Conservation (phyloP, 2,888 invertebrate species). For the Leucophenga montana region DNA sequence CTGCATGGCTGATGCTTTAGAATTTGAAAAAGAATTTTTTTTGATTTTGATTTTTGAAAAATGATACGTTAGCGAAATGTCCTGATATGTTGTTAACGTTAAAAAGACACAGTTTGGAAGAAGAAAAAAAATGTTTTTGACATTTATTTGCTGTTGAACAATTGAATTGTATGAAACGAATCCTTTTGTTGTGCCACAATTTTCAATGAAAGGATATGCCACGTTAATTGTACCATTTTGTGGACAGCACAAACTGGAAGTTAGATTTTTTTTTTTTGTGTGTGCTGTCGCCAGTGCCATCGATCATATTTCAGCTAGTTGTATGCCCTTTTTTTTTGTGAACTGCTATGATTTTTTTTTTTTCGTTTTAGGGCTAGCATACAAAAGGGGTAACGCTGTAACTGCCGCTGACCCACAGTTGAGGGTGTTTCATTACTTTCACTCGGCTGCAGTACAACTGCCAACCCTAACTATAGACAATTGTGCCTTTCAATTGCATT, state of each 20-base stretch:
- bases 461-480: background rate
- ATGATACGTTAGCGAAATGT: slow-evolving; percentile 68
- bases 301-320: slow-evolving; percentile 63
- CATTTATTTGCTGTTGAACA: slow-evolving; percentile 67
- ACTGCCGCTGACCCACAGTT: slow-evolving; percentile 24
- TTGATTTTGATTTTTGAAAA: slow-evolving; percentile 55
- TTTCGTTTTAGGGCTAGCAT: slow-evolving; percentile 17
- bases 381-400: slow-evolving; percentile 15
- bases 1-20: too few species aligned
- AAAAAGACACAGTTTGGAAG: slow-evolving; percentile 24
- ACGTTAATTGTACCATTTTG: slow-evolving; percentile 67
- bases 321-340: slow-evolving; percentile 38
- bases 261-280: too few species aligned
- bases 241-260: slow-evolving; percentile 52
- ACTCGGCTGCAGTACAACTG: too few species aligned
- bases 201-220: slow-evolving; percentile 63
- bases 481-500: slow-evolving; percentile 34
- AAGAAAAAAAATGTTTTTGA: slow-evolving; percentile 45
- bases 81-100: slow-evolving; percentile 62
- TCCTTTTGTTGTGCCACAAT: slow-evolving; percentile 65
- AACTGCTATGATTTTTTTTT: slow-evolving; percentile 57
- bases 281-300: slow-evolving; percentile 50
- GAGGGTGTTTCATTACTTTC: slow-evolving; percentile 49
- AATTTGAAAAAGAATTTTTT: slow-evolving; percentile 42
- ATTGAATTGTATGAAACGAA: slow-evolving; percentile 57